These are phyloP conservation scores for Creontiades dilutus DNA, from an alignment of 2,888 invertebrate species.

Conservation along the genomic window DNA sequence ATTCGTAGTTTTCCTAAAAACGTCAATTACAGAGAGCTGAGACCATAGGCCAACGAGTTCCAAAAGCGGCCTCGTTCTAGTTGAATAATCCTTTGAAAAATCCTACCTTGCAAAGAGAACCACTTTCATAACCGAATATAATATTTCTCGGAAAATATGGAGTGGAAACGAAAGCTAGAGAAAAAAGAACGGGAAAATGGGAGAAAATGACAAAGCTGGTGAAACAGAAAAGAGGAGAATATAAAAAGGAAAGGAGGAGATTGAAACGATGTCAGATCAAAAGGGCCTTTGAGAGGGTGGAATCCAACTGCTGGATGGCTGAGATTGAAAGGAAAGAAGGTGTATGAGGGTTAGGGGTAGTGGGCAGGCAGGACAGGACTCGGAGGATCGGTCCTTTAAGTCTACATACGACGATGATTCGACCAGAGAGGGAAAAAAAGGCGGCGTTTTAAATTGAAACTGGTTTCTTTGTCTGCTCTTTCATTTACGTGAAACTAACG, in stretches of 20 bases:
- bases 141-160: too few species aligned
- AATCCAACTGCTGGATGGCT: neutral
- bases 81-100: too few species aligned
- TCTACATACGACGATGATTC: neutral
- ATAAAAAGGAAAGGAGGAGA: neutral
- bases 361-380: too few species aligned
- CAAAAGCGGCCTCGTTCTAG: too few species aligned
- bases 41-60: too few species aligned
- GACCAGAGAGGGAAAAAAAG: neutral
- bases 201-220: neutral
- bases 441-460: too few species aligned
- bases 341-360: neutral
- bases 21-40: too few species aligned
- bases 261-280: constrained; percentile 5
- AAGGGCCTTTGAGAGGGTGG: neutral
- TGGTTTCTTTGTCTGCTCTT: too few species aligned
- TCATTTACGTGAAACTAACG: too few species aligned
- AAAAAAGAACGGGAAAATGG: neutral
- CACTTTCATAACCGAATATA: too few species aligned
- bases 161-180: neutral
- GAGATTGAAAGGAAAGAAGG: neutral
- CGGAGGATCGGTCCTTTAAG: neutral
- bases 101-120: too few species aligned
- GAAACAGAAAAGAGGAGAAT: neutral
- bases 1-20: too few species aligned